Conservation (phyloP, 2,797 vertebrate species). For the Takifugu ocellatus region DNA sequence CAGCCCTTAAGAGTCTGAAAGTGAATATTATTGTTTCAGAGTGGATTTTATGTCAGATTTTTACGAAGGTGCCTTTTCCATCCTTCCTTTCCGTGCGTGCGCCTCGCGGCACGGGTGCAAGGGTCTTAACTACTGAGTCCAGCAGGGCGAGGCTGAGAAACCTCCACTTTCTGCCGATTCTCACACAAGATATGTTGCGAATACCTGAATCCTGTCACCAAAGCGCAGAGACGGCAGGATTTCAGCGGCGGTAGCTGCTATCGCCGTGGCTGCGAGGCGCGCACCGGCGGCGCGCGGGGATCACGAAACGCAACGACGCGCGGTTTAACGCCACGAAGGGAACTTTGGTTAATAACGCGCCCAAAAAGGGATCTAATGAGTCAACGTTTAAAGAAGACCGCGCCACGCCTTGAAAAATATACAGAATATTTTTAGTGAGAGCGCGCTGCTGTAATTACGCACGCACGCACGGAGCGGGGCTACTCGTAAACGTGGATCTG, state of each 20-base stretch:
- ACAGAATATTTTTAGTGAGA: background rate
- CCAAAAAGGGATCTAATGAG: slow-evolving; percentile 29
- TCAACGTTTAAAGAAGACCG: slow-evolving; percentile 20
- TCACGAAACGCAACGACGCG: slow-evolving; percentile 49
- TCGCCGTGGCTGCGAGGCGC: slow-evolving; percentile 10
- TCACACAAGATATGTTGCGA: slow-evolving; percentile 1
- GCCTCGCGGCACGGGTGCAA: slow-evolving; percentile 4
- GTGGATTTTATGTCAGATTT: no score
- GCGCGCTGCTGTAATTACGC: slow-evolving; percentile 25
- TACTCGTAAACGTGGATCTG: slow-evolving; percentile 59
- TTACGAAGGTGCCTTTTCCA: slow-evolving; percentile 7
- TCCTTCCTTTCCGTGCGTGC: slow-evolving; percentile 15
- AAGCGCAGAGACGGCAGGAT: background rate
- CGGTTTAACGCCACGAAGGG: slow-evolving; percentile 35
- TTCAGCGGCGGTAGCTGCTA: background rate
- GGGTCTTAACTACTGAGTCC: slow-evolving; percentile 9
- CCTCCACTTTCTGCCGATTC: slow-evolving; percentile 3
- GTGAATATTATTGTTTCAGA: slow-evolving; percentile 1
- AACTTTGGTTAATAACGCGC: slow-evolving; percentile 35
- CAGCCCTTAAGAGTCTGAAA: background rate
- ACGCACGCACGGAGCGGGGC: slow-evolving; percentile 38
- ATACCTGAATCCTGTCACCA: background rate
- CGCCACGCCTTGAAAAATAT: slow-evolving; percentile 14
- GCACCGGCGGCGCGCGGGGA: slow-evolving; percentile 21
- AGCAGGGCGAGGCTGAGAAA: slow-evolving; percentile 18